Percentiles rank a stretch among this genome's conserved stretches.
Evolutionary conservation across 2,113 vertebrate genomes (phyloP).

Genomic region (Heterotilapia buettikoferi): DNA sequence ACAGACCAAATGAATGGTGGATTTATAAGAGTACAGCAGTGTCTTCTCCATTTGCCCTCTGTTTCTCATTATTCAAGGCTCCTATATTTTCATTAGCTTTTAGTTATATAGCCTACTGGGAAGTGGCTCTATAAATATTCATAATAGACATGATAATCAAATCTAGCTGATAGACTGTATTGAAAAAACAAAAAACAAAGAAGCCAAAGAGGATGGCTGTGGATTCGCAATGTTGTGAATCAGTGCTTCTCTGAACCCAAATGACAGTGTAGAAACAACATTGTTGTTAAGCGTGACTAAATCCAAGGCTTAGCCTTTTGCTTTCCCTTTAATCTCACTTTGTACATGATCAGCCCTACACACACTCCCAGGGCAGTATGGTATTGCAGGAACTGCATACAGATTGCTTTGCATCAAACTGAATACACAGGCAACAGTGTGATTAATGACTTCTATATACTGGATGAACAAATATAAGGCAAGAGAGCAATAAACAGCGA

Average conservation of each 20-base stretch:
- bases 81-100: background rate
- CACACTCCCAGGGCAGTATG: constrained; percentile 18
- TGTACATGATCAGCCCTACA: constrained; percentile 40
- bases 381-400: constrained; percentile 30
- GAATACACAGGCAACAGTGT: constrained; percentile 27
- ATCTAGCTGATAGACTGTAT: constrained; percentile 10
- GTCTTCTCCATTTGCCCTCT: background rate
- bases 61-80: background rate
- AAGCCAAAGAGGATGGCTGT: background rate
- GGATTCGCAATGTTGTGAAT: background rate
- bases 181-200: background rate
- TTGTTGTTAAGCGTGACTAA: constrained; percentile 35
- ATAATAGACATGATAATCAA: constrained; percentile 29
- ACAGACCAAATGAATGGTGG: background rate
- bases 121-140: constrained; percentile 31
- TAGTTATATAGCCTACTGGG: background rate
- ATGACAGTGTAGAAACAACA: background rate
- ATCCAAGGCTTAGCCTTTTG: constrained; percentile 19
- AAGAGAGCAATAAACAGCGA: constrained; percentile 38
- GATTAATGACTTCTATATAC: constrained; percentile 44
- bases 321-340: constrained; percentile 53
- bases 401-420: constrained; percentile 51
- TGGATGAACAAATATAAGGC: constrained; percentile 46
- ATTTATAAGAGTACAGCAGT: background rate
- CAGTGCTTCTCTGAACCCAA: background rate